Base-by-base conservation (phyloP, 2,797 vertebrate genomes). In the Molossus molossus region DNA sequence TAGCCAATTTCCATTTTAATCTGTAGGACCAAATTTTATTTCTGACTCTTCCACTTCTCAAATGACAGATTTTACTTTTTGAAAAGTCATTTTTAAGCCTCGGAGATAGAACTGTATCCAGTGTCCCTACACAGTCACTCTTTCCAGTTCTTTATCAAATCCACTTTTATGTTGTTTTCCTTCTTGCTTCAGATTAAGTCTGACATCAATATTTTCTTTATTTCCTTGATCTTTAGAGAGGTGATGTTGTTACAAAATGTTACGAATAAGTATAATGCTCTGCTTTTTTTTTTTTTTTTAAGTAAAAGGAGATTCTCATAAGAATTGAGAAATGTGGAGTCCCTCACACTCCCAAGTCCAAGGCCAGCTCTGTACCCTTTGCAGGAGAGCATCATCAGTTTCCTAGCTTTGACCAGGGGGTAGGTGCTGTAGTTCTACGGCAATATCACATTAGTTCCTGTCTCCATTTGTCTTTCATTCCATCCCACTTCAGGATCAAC, bases 1-100 rank as follows among this genome's bases (percentile, higher is more conserved):
- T 13, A 77, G 33, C 48, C 62, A 92, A 14, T 89, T 92, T 94
- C 64, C 37, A 77, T 93, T 96, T 95, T 88, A 69, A 91, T 79
- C 57, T 85, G 15, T 73, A 86, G 27, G 11, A 79, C n/a, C 72
- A 69, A 83, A 72, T 91, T 97, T 57, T 9, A 45, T 40, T 85
- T 94, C 90, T 87, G 25, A 81, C 17, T 88, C 50, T 94, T 64
- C 1, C 5, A 75, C 75, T 94, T 86, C 70, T 87, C 55, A 95
- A 33, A 79, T n/a, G n/a, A 23, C 57, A 94, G 72, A 13, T 82
- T 92, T 62, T 73, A 79, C 50, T 72, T 91, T 67, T 45, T 33
- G 88, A 82, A 14, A 95, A 94, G 20, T 25, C 29, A 40, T 27
- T 64, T 92, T 62, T 10, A 91, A 93, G 27, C 55, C n/a, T 69